Evolutionary conservation across 1,140 invertebrate genomes (phyloP).

Genomic region (Drosophila nikananu): DNA sequence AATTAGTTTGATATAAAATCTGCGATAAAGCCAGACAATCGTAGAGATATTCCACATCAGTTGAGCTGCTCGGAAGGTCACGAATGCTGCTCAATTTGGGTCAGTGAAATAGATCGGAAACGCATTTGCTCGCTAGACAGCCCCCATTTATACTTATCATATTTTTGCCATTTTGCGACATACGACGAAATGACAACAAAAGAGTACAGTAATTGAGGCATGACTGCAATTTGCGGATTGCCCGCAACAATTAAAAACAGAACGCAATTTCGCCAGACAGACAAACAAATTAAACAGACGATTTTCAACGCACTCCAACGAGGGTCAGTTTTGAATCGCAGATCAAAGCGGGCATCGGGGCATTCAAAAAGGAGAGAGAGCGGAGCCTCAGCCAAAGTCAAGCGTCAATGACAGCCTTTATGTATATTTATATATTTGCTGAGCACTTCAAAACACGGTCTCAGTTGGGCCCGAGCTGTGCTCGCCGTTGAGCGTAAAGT

Average conservation of each 20-base stretch:
- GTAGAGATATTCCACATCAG: conserved; percentile 11
- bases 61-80: conserved; percentile 34
- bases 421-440: conserved; percentile 9
- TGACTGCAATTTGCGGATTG: conserved; percentile 26
- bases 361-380: not conserved
- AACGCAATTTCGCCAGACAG: conserved; percentile 42
- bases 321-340: conserved; percentile 8
- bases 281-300: conserved; percentile 20
- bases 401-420: conserved; percentile 64
- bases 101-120: conserved; percentile 46
- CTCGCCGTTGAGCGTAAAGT: conserved; percentile 17
- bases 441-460: conserved; percentile 25
- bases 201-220: conserved; percentile 36
- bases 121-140: conserved; percentile 33
- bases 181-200: conserved; percentile 26
- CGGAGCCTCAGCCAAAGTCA: conserved; percentile 39
- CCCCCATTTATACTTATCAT: not conserved
- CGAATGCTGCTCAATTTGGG: conserved; percentile 17
- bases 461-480: conserved; percentile 15
- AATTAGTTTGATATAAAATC: conserved; percentile 33
- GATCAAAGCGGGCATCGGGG: conserved; percentile 1
- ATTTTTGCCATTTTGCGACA: conserved; percentile 16
- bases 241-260: conserved; percentile 26
- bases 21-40: conserved; percentile 16
- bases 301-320: conserved; percentile 32